Evolutionary conservation across 2,888 invertebrate genomes (phyloP), one percentile per base, ranked within the genome.

Genomic region (Ceramica pisi): DNA sequence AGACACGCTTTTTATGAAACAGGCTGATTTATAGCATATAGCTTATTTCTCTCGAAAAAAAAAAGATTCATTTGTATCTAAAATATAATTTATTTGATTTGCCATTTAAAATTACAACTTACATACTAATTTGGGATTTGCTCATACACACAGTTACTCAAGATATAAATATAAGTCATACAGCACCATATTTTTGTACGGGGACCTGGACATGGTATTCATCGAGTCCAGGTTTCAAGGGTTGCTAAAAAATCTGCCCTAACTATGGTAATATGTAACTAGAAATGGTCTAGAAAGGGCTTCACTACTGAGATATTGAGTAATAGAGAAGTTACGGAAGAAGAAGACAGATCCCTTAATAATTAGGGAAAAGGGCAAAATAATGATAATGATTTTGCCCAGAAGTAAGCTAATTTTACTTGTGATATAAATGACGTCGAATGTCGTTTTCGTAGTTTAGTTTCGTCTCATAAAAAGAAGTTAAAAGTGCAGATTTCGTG

Each of bases 31-130:
- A 31, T 31, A 31, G 31, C 31, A 31, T 31, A 31, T 3, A 5
- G 31, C 31, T 31, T 31, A 6, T 31, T 14, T 44, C 26, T 31
- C 8, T 4, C n/a, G n/a, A 19, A 38, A 67, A 44, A 35, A 62
- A 65, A 73, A 46, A 19, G 44, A 16, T 10, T 44, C 31, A 35
- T 53, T 31, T 61, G 41, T 80, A 81, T 84, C 78, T 85, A 88
- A 88, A 89, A 88, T 88, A 91, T 80, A 80, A 80, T 90, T 90
- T 90, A 88, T 89, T 89, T 84, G 84, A 88, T 86, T 86, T 85
- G 84, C 85, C 82, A 84, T 90, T 88, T 89, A 91, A 90, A 91
- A 90, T 87, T 90, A 91, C 90, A 90, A 83, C 92, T 92, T 92
- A 92, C 48, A 57, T 61, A 73, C 88, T 91, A 91, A 80, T 69